Base-by-base conservation (phyloP, 2,888 invertebrate species). In the Orchestes rusci region DNA sequence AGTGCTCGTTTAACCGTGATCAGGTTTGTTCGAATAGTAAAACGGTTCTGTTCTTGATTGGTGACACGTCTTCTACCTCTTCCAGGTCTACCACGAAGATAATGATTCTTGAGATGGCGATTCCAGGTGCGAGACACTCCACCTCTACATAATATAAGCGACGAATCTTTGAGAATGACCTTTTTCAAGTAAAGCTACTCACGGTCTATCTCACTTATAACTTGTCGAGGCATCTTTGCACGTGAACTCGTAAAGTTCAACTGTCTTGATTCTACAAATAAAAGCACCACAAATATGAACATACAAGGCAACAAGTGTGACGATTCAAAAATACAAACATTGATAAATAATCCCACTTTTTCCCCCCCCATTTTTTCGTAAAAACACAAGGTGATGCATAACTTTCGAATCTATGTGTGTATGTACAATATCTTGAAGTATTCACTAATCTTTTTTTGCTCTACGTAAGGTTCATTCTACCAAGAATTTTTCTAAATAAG, bases 51-150 rank as follows among this genome's bases (percentile, higher is more conserved):
- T n/a, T 15, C 15, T 27, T 37, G 27, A n/a, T 37, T 27, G 15
- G 23, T 37, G 8, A 37, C 37, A 37, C 28, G 37, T 16, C 37
- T 37, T 37, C 28, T 37, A 37, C 15, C 37, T 7, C 23, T 37
- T 15, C 37, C 8, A 16, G 13, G 23, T 37, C 28, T 27, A 23
- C 27, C 28, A 37, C 28, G 4, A 17, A 36, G n/a, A 19, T 5
- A 23, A 37, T 37, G 20, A 15, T 4, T 37, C 28, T 37, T 23
- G 27, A 37, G 27, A 37, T n/a, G 16, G 16, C 37, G 23, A 27
- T 37, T 37, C 28, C 28, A 37, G 3, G 16, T 27, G 5, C 37
- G 27, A 37, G 16, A 37, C 37, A 20, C 37, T 19, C 27, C 28
- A 37, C 16, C 27, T 27, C 27, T 15, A 15, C 37, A 37, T 27